Evolutionary conservation across 2,797 vertebrate genomes (phyloP).

Genomic region (Oceanodroma leucorhoa): DNA sequence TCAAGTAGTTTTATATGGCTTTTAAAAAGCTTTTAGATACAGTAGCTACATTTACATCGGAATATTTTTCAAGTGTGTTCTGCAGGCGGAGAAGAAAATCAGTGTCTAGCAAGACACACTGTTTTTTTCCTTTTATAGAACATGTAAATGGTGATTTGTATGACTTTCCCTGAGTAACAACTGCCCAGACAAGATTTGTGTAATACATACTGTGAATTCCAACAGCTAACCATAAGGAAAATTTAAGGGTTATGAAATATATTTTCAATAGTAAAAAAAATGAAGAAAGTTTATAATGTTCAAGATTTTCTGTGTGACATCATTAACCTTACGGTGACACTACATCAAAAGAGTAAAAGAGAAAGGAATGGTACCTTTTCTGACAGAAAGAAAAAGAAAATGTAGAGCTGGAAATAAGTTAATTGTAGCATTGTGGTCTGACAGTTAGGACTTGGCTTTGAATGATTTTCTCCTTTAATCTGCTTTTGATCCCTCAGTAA

Average conservation of each 20-base stretch:
- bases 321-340: neutral
- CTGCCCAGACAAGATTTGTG: neutral
- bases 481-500: neutral
- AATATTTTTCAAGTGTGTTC: neutral
- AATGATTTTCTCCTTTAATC: neutral
- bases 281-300: neutral
- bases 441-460: neutral
- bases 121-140: neutral
- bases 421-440: neutral
- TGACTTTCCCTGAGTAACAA: neutral
- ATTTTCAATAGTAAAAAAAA: neutral
- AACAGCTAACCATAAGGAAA: neutral
- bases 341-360: neutral
- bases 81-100: neutral
- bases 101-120: neutral
- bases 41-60: neutral
- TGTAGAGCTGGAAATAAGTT: neutral
- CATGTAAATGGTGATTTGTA: neutral
- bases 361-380: neutral
- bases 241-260: neutral
- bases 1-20: constrained; percentile 9
- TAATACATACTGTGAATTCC: neutral
- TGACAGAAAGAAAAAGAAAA: neutral
- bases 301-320: neutral
- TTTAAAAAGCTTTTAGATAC: constrained; percentile 27